Conservation (phyloP, 2,113 vertebrate genomes). For the Etheostoma spectabile region DNA sequence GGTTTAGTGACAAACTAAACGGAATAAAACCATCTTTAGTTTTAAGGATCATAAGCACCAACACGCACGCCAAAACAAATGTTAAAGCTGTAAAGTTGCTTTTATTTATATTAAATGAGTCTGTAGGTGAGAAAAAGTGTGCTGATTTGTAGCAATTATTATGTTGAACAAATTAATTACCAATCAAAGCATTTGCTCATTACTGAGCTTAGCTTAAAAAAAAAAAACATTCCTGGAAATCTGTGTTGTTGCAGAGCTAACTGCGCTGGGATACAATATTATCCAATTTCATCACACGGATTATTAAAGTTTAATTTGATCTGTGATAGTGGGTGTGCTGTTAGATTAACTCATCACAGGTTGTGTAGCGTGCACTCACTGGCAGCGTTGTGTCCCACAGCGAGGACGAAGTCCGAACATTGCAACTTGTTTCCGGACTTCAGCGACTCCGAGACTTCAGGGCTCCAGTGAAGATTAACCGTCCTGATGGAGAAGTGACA, state of each 20-base stretch:
- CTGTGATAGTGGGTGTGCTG: constrained; percentile 4
- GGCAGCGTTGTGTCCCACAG: constrained; percentile 82
- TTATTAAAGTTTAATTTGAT: constrained; percentile 1
- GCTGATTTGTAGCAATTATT: background rate
- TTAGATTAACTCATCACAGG: background rate
- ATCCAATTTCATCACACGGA: background rate
- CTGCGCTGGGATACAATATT: background rate
- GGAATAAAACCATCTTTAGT: background rate
- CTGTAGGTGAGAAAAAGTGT: background rate
- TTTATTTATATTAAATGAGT: background rate
- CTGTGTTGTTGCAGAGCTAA: background rate
- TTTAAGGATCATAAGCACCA: background rate
- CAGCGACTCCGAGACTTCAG: constrained; percentile 50
- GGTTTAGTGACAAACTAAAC: background rate
- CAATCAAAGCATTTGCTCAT: background rate
- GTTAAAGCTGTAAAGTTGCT: background rate
- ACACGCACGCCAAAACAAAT: background rate
- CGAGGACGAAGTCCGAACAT: constrained; percentile 80
- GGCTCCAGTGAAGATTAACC: constrained; percentile 73
- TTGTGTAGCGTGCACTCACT: constrained; percentile 64
- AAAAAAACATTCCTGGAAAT: background rate
- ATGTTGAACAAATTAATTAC: background rate
- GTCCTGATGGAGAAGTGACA: constrained; percentile 57
- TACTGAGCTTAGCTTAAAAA: background rate
- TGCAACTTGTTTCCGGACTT: constrained; percentile 67